Evolutionary conservation across 1,140 invertebrate genomes (phyloP), one percentile per base, ranked within the genome.

Genomic region (Drosophila guanche): DNA sequence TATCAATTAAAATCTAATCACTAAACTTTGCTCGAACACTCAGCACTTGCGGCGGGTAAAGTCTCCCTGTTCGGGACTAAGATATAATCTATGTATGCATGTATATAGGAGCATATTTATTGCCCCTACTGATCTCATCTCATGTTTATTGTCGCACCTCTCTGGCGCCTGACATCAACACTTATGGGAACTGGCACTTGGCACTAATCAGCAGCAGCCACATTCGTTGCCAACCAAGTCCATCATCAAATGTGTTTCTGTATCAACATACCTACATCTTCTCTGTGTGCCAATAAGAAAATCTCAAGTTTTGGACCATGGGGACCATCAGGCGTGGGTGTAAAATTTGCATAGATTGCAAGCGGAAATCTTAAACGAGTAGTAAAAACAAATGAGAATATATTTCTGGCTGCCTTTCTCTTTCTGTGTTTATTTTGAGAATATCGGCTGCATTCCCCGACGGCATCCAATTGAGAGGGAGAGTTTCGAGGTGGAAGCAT

Each of bases 141-240:
- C 20, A 4, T 56, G 1, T 29, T 43, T 33, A 25, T 42, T 67
- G 60, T 60, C 56, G 46, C 70, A 77, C 53, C 62, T 63, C 62
- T 63, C 40, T 50, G 59, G 27, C 46, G 48, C 45, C 20, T 56
- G 42, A 76, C 62, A 54, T 40, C 65, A 76, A 72, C 57, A 68
- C 46, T 62, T 63, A 67, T 79, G 46, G 23, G 48, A 69, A 72
- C 48, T 61, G 60, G 73, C 79, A 70, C 79, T 83, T 71, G 79
- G 71, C 76, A 68, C 76, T 84, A 85, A 84, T 83, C 79, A 84
- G 45, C 62, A 58, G 47, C 56, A 67, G 16, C 16, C 16, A 59
- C 48, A 62, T 51, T 52, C 47, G 63, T 48, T 54, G 59, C 45
- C 46, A 55, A 23, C 42, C 55, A 14, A 42, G 55, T 53, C 40